These are phyloP conservation scores for Cliona cf. orientalis DNA, from an alignment of 37 sponge, comb jelly and placozoan species.

Conservation along the genomic window DNA sequence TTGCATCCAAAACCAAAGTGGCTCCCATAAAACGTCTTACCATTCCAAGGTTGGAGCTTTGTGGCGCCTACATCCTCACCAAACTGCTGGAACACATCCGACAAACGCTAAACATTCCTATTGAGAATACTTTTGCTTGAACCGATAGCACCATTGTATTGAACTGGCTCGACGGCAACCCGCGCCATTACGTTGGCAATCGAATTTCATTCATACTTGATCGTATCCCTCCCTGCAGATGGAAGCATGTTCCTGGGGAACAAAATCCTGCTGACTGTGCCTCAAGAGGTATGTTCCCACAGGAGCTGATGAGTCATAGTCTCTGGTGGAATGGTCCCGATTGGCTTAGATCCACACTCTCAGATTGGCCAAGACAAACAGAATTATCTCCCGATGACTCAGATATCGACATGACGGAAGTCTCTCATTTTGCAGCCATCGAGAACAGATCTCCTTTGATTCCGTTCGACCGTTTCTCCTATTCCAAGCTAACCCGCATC, in stretches of 20 bases:
- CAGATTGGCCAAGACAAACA: conserved; percentile 9
- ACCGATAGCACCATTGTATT: no score
- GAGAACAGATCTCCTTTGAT: not conserved
- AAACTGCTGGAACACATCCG: conserved; percentile 2
- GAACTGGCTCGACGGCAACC: conserved; percentile 19
- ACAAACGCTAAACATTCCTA: no score
- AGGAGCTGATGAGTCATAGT: conserved; percentile 18
- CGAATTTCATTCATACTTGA: conserved; percentile 14
- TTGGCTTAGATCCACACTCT: conserved; percentile 6
- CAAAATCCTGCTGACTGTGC: conserved; percentile 50
- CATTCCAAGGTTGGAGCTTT: conserved; percentile 30
- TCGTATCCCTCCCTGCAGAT: conserved; percentile 26
- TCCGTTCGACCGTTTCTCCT: conserved; percentile 11
- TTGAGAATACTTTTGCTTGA: no score
- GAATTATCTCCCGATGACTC: no score
- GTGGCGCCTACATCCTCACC: conserved; percentile 32
- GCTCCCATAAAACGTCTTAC: conserved; percentile 33
- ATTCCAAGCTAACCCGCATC: not conserved
- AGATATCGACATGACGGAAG: not conserved
- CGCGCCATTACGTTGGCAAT: conserved; percentile 33
- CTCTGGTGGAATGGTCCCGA: conserved; percentile 47
- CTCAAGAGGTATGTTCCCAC: conserved; percentile 26
- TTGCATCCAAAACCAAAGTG: conserved; percentile 37
- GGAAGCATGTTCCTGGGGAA: conserved; percentile 5
- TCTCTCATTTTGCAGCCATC: not conserved